Base-by-base conservation (phyloP, 1,140 invertebrate species). In the Riptortus pedestris region DNA sequence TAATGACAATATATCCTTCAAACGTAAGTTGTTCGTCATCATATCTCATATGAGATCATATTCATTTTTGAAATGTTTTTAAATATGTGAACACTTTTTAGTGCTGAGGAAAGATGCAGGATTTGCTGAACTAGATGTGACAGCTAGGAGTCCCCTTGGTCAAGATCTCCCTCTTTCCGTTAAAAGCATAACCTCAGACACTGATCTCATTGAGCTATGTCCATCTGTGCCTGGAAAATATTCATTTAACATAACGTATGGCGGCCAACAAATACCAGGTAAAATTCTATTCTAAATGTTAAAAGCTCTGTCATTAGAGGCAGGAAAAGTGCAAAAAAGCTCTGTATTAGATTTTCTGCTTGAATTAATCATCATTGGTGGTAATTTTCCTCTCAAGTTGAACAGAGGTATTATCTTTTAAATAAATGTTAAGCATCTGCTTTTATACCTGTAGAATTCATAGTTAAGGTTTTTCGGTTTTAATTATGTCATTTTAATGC, bases 171-270 rank as follows among this genome's bases (percentile, higher is more conserved):
- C 91, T 0, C 80, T 95, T 1, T 85, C 92, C 71, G 83, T 92
- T 9, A 84, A 83, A 58, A 80, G 83, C 14, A 80, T 88, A 9
- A 81, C 83, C 28, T 87, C 90, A 64, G 85, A 87, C 68, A 78
- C 83, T 18, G 81, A 84, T 69, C 78, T 86, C 69, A 85, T 96
- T 52, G 88, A 92, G 69, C 90, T 96, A 72, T 80, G 87, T 48
- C 94, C 94, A 2, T 86, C 83, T 2, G 81, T 91, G 59, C 86
- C 93, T 24, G 94, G 93, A 67, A 87, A 88, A 69, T 96, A 96
- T 72, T 85, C 91, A 74, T 84, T 97, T 45, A 86, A 85, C 60
- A 83, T 96, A 7, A 87, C 85, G 28, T 95, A 94, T 71, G 93
- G 92, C 67, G 88, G 90, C 33, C 82, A 82, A 67, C 77, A 80